Conservation (phyloP, 2,888 invertebrate genomes). For the Phyllotreta striolata region DNA sequence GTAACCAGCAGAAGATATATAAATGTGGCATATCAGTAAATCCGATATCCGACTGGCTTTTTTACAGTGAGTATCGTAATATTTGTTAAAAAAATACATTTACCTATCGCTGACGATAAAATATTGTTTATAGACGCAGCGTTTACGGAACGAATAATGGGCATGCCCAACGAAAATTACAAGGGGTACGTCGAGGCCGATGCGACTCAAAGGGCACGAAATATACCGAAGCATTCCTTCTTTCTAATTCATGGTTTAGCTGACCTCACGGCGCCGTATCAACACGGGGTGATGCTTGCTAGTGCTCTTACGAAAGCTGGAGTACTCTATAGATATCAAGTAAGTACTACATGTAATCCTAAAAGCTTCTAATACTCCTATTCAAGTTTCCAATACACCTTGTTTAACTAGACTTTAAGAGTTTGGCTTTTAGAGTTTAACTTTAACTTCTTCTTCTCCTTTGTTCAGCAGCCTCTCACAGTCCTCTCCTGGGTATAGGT, state of each 20-base stretch:
- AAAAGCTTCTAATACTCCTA: neutral
- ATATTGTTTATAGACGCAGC: slow-evolving; percentile 77
- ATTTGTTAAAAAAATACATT: neutral
- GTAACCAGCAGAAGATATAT: slow-evolving; percentile 78
- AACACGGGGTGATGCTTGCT: slow-evolving; percentile 89
- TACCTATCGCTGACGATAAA: no score
- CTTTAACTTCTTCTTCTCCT: no score
- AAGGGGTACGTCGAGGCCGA: slow-evolving; percentile 93
- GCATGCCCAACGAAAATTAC: slow-evolving; percentile 86
- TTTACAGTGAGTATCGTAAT: slow-evolving; percentile 81
- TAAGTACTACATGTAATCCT: slow-evolving; percentile 56
- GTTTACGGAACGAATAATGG: slow-evolving; percentile 94
- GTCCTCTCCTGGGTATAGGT: no score
- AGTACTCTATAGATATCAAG: slow-evolving; percentile 92
- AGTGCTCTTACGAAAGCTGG: slow-evolving; percentile 87
- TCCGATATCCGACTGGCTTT: slow-evolving; percentile 95
- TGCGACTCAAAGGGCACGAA: slow-evolving; percentile 85
- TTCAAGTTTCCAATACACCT: neutral
- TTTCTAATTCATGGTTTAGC: slow-evolving; percentile 93
- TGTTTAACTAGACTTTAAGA: slow-evolving; percentile 1
- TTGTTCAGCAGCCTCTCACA: no score
- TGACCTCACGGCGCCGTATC: slow-evolving; percentile 92
- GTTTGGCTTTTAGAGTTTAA: no score
- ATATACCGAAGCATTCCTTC: slow-evolving; percentile 87
- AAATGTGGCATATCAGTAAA: slow-evolving; percentile 95